Evolutionary conservation across 2,888 invertebrate species (phyloP).

Genomic region (Agrochola circellaris): DNA sequence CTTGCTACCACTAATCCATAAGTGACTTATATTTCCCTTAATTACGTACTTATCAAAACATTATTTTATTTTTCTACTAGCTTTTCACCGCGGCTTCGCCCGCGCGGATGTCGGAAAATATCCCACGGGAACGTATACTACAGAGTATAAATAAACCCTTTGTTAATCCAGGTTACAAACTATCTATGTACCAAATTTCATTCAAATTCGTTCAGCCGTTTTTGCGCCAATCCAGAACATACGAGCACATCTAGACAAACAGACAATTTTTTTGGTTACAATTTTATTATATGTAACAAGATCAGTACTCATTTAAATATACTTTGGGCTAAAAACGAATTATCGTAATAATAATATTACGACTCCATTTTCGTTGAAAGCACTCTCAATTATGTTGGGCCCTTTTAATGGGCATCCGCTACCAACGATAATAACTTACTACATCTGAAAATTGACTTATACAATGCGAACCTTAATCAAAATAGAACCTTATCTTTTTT

Average conservation of each 20-base stretch:
- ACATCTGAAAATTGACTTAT: constrained; percentile 58
- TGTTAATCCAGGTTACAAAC: no score
- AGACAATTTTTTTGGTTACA: neutral
- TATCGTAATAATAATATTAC: constrained; percentile 72
- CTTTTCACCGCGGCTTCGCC: no score
- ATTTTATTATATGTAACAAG: neutral
- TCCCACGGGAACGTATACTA: no score
- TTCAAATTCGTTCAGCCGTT: neutral
- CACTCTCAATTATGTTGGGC: constrained; percentile 74
- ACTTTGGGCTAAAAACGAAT: constrained; percentile 48
- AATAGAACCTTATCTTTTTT: constrained; percentile 16
- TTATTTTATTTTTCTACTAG: no score
- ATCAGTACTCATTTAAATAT: constrained; percentile 40
- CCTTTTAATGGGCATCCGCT: constrained; percentile 73
- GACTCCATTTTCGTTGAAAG: constrained; percentile 76
- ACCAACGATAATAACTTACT: constrained; percentile 66
- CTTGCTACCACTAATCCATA: no score
- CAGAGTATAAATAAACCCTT: no score
- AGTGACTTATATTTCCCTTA: no score
- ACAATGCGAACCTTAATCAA: constrained; percentile 4
- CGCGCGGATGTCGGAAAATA: no score
- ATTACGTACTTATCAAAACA: no score
- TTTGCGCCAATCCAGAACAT: neutral
- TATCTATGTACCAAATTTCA: no score
- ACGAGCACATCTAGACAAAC: neutral